Evolutionary conservation across 2,888 invertebrate genomes (phyloP).

Genomic region (Myopa tessellatipennis): DNA sequence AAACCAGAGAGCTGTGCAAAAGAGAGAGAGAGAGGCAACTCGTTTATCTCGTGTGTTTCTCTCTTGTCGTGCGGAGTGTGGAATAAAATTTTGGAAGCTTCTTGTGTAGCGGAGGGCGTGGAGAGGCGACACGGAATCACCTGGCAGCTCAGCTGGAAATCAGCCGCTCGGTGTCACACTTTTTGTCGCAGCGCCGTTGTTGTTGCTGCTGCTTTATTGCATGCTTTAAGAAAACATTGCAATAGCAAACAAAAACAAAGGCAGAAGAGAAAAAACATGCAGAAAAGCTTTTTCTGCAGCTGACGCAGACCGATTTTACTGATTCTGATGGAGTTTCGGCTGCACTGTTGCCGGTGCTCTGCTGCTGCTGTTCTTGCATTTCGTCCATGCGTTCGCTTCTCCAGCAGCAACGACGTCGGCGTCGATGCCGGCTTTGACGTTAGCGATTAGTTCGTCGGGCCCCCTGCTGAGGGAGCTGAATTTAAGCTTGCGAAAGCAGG

Average conservation of each 20-base stretch:
- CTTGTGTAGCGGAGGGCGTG: constrained; percentile 36
- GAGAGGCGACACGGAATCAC: constrained; percentile 53
- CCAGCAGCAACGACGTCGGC: neutral
- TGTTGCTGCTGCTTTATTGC: neutral
- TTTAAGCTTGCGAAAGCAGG: neutral
- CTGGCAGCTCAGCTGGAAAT: constrained; percentile 66
- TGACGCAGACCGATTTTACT: neutral
- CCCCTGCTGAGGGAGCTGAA: constrained; percentile 4
- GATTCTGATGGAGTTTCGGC: neutral
- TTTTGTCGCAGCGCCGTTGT: neutral
- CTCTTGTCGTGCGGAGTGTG: too few relatives aligned
- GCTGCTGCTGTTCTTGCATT: neutral
- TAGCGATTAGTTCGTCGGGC: neutral
- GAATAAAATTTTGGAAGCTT: neutral
- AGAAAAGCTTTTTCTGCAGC: constrained; percentile 22
- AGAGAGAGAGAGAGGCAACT: too few relatives aligned
- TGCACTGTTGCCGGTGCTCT: neutral
- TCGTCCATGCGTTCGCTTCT: neutral
- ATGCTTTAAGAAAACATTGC: constrained; percentile 11
- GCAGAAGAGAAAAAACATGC: neutral
- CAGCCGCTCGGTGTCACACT: constrained; percentile 58
- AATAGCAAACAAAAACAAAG: neutral
- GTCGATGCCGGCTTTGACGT: neutral
- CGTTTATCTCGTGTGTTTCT: too few relatives aligned
- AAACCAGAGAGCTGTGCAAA: too few relatives aligned